These are phyloP conservation scores for Stylophora pistillata DNA, from an alignment of 64 coral and sea anemone genomes.

Conservation along the genomic window DNA sequence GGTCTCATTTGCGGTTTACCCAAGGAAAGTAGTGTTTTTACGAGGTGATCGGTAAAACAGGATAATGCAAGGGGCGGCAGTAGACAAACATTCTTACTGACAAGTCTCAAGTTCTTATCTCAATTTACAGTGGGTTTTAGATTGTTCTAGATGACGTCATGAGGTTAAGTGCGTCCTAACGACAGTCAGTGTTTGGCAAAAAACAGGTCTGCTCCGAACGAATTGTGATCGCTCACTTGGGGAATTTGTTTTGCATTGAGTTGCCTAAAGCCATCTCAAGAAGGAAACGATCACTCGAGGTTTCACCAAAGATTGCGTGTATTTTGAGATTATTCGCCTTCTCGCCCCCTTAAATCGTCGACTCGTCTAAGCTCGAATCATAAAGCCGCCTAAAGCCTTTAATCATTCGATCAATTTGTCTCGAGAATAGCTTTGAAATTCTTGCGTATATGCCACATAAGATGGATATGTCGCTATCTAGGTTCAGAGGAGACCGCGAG, in stretches of 20 bases:
- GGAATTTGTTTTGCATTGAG: neutral
- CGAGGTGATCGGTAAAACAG: neutral
- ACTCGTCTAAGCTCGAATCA: conserved; percentile 34
- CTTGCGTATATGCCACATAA: neutral
- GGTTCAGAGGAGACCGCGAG: neutral
- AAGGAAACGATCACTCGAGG: conserved; percentile 17
- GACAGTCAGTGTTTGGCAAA: neutral
- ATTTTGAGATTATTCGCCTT: neutral
- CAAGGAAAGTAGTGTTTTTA: neutral
- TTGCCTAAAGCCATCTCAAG: neutral
- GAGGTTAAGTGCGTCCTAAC: conserved; percentile 10
- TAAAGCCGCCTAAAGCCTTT: conserved; percentile 26
- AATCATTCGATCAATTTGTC: conserved; percentile 38
- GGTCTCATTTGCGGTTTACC: conserved; percentile 17
- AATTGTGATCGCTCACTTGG: neutral
- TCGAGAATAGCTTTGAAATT: conserved; percentile 20
- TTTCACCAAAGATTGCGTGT: conserved; percentile 12
- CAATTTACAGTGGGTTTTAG: neutral
- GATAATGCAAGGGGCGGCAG: conserved; percentile 32
- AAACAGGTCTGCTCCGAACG: neutral
- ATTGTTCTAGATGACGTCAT: conserved; percentile 45
- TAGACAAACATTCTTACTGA: conserved; percentile 14
- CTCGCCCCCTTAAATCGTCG: conserved; percentile 19
- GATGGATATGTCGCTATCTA: neutral
- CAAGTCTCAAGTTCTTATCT: neutral